A percentile compares a stretch with the other conserved stretches of the same genome.
Conservation (phyloP, 2,113 vertebrate genomes). For the Cavia porcellus region DNA sequence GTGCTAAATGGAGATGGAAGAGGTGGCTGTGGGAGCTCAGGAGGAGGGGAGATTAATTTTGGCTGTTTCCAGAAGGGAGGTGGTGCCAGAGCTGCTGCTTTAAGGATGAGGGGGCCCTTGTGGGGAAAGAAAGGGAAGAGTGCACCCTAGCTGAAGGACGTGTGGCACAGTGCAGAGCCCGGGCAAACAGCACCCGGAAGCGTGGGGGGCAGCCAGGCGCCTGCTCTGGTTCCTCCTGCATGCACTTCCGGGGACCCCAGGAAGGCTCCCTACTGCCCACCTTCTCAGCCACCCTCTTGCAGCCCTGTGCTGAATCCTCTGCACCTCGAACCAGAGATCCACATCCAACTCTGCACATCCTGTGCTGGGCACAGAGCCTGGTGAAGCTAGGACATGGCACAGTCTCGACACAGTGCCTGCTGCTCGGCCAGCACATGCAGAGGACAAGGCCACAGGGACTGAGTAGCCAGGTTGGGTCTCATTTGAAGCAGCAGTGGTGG, state of each 20-base stretch:
- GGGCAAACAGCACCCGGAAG: neutral
- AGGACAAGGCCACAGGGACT: accelerated
- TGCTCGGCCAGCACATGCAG: accelerated
- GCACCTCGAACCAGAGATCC: neutral
- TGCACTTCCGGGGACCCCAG: neutral
- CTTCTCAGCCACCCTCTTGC: neutral
- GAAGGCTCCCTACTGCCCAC: neutral
- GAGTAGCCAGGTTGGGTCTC: neutral
- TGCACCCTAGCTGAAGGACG: slow-evolving; percentile 45
- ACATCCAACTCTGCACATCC: neutral
- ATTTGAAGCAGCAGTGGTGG: neutral
- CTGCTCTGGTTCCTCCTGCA: neutral
- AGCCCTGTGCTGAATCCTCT: neutral
- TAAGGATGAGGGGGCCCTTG: neutral
- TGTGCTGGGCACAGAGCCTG: neutral
- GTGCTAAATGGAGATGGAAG: slow-evolving; percentile 33
- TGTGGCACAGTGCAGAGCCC: neutral
- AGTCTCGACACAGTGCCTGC: neutral
- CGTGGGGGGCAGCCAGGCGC: neutral
- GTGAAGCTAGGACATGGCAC: accelerated
- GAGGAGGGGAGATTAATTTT: slow-evolving; percentile 45
- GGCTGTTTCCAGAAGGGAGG: slow-evolving; percentile 41
- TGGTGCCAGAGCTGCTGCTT: neutral
- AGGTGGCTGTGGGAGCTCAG: neutral
- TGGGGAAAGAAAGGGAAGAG: slow-evolving; percentile 22